Percentiles rank a stretch among this genome's conserved stretches.
phyloP scores from a whole-genome alignment of 2,888 invertebrate genomes.

The Plebejus melissa region DNA sequence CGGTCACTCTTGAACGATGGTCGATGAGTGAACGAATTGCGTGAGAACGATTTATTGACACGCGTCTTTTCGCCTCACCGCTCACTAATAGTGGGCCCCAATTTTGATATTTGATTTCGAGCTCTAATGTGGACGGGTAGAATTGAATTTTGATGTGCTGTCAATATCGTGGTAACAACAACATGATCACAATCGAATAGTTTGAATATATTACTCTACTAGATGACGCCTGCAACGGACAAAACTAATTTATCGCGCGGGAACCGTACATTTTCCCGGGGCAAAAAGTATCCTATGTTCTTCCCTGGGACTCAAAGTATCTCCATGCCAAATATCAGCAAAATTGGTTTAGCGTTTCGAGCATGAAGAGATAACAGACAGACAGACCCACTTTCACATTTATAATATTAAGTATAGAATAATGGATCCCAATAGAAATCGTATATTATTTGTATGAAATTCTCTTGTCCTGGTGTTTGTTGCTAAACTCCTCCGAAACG shows the following conservation, averaged over 20 bases:
- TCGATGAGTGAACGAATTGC: constrained; percentile 40
- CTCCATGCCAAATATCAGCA: too few relatives aligned
- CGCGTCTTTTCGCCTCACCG: constrained; percentile 42
- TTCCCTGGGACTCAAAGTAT: too few relatives aligned
- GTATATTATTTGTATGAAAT: too few relatives aligned
- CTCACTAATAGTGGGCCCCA: constrained; percentile 32
- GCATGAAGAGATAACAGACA: too few relatives aligned
- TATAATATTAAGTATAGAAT: background rate
- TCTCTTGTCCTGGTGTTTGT: too few relatives aligned
- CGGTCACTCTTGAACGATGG: constrained; percentile 38
- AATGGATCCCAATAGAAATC: background rate
- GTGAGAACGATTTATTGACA: constrained; percentile 45
- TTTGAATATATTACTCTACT: background rate
- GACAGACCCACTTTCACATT: too few relatives aligned
- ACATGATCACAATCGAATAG: constrained; percentile 4
- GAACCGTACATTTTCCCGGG: too few relatives aligned
- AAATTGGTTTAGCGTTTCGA: too few relatives aligned
- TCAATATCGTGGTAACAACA: background rate
- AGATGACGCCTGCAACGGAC: too few relatives aligned
- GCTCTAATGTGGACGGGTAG: constrained; percentile 29
- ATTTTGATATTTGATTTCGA: constrained; percentile 21
- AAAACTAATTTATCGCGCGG: too few relatives aligned
- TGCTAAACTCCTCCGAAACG: too few relatives aligned
- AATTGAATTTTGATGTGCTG: background rate
- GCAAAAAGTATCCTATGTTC: too few relatives aligned